Conservation (phyloP, 2,888 invertebrate species). For the Agriopis leucophaearia region DNA sequence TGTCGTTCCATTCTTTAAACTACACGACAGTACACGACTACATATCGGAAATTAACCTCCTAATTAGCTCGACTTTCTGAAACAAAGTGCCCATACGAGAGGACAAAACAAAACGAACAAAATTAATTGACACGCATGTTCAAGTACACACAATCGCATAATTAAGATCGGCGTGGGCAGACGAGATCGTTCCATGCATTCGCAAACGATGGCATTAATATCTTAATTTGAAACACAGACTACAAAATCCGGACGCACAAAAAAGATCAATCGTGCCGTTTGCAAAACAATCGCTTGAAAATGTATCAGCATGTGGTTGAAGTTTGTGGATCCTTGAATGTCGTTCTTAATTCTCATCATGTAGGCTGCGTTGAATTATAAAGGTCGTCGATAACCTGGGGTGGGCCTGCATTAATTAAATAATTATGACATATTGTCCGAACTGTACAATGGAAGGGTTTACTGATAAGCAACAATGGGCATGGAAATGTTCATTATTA, state of each 20-base stretch:
- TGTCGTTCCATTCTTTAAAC: constrained; percentile 23
- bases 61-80: constrained; percentile 35
- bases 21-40: constrained; percentile 25
- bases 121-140: constrained; percentile 44
- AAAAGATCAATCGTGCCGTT: constrained; percentile 19
- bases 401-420: constrained; percentile 82
- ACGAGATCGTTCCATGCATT: constrained; percentile 24
- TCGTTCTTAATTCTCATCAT: constrained; percentile 31
- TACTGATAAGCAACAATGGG: constrained; percentile 69
- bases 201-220: constrained; percentile 18
- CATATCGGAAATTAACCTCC: constrained; percentile 31
- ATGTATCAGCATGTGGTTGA: constrained; percentile 19
- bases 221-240: constrained; percentile 18
- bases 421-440: constrained; percentile 85
- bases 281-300: constrained; percentile 22
- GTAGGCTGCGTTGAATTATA: constrained; percentile 39
- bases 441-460: constrained; percentile 77
- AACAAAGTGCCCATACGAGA: constrained; percentile 29
- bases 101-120: constrained; percentile 25
- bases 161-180: constrained; percentile 43
- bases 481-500: constrained; percentile 62
- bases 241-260: constrained; percentile 10
- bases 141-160: constrained; percentile 40
- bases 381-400: constrained; percentile 71
- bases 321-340: constrained; percentile 7